Conservation (phyloP, 35 echinoderm and acorn worm genomes). For the Heliocidaris erythrogramma region DNA sequence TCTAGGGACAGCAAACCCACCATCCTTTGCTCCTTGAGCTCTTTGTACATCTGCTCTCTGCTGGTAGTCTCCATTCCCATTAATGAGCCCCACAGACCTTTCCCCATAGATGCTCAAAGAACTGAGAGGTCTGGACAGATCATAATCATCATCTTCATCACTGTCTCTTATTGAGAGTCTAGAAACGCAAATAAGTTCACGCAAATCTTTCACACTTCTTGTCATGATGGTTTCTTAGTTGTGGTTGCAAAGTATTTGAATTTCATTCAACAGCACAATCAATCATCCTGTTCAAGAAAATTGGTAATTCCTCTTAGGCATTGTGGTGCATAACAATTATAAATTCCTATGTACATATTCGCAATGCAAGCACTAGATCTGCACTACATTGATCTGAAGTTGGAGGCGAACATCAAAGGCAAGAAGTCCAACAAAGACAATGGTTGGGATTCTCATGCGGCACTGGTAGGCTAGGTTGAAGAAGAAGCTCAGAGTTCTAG, state of each 20-base stretch:
- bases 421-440: constrained; percentile 77
- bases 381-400: constrained; percentile 72
- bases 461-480: constrained; percentile 92
- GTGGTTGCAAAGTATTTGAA: not conserved
- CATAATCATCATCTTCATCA: constrained; percentile 88
- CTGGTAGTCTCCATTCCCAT: not conserved
- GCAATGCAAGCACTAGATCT: not conserved
- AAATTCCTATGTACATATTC: not conserved
- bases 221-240: constrained; percentile 61
- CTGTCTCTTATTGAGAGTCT: constrained; percentile 86
- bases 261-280: too few species aligned
- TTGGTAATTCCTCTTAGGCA: not conserved
- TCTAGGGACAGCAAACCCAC: not conserved
- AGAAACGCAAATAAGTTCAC: constrained; percentile 93
- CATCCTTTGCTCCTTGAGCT: not conserved
- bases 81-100: not conserved
- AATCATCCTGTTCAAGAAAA: not conserved
- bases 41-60: not conserved
- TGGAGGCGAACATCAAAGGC: constrained; percentile 83
- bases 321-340: not conserved
- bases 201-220: constrained; percentile 80
- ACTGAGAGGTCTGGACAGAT: constrained; percentile 78
- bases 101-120: constrained; percentile 92
- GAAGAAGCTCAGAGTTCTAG: constrained; percentile 88
- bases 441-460: constrained; percentile 75